phyloP scores from a whole-genome alignment of 2,888 invertebrate genomes.

The Lycocerus yunnanus region DNA sequence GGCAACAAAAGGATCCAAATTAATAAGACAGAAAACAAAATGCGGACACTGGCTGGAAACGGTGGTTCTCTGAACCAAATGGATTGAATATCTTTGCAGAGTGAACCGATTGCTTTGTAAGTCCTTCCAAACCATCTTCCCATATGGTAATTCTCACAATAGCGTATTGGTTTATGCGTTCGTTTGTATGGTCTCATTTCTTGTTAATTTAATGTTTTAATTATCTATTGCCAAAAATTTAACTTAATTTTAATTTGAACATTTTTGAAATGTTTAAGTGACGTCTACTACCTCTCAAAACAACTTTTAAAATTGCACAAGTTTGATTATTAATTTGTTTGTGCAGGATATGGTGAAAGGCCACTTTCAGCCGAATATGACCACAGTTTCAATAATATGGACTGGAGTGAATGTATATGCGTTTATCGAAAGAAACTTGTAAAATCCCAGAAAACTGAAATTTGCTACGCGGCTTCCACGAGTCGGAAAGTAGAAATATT shows the following conservation, averaged over 20 bases:
- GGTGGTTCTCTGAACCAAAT: constrained; percentile 15
- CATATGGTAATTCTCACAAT: neutral
- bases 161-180: constrained; percentile 7
- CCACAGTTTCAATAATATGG: no score
- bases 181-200: constrained; percentile 12
- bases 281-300: neutral
- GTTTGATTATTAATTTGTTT: no score
- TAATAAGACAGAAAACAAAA: constrained; percentile 7
- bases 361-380: no score
- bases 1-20: constrained; percentile 8
- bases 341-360: no score
- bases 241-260: neutral
- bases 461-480: no score
- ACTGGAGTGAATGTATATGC: no score
- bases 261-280: neutral
- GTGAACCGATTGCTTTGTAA: neutral
- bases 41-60: constrained; percentile 16
- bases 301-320: neutral
- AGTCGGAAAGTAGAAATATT: no score
- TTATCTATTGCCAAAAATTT: neutral
- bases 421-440: no score
- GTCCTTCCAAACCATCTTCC: constrained; percentile 9
- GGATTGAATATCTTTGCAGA: constrained; percentile 11
- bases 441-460: no score
- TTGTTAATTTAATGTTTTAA: neutral